These are phyloP conservation scores for Carapus acus DNA, from an alignment of 2,797 vertebrate genomes.

Conservation along the genomic window DNA sequence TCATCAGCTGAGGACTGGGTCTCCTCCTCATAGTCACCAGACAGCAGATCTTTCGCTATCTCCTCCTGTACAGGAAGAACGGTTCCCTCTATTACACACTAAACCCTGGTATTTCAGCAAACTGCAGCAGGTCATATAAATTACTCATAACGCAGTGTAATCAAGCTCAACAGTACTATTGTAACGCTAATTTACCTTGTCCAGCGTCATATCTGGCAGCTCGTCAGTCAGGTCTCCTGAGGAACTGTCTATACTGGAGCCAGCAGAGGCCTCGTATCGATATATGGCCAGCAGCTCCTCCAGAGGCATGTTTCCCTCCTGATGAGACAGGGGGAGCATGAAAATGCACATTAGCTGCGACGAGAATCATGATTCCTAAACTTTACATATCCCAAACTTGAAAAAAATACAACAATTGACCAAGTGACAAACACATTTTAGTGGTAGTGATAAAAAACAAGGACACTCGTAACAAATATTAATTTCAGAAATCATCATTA, in stretches of 20 bases:
- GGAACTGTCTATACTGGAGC: constrained; percentile 89
- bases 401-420: too few relatives aligned
- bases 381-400: too few relatives aligned
- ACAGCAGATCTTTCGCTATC: constrained; percentile 94
- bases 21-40: constrained; percentile 93
- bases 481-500: too few relatives aligned
- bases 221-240: constrained; percentile 95
- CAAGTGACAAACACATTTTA: too few relatives aligned
- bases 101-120: too few relatives aligned
- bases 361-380: too few relatives aligned
- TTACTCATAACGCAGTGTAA: too few relatives aligned
- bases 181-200: constrained; percentile 79
- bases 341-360: not conserved
- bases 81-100: not conserved
- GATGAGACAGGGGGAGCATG: constrained; percentile 7
- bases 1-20: constrained; percentile 97
- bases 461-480: too few relatives aligned
- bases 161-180: not conserved
- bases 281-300: constrained; percentile 95
- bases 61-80: constrained; percentile 77
- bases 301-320: constrained; percentile 97
- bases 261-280: constrained; percentile 86
- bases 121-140: too few relatives aligned
- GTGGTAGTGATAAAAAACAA: too few relatives aligned
- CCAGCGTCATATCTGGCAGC: constrained; percentile 96